A percentile compares a stretch with the other conserved stretches of the same genome.
Conservation (phyloP, 2,113 vertebrate genomes). For the Dicerorhinus sumatrensis region DNA sequence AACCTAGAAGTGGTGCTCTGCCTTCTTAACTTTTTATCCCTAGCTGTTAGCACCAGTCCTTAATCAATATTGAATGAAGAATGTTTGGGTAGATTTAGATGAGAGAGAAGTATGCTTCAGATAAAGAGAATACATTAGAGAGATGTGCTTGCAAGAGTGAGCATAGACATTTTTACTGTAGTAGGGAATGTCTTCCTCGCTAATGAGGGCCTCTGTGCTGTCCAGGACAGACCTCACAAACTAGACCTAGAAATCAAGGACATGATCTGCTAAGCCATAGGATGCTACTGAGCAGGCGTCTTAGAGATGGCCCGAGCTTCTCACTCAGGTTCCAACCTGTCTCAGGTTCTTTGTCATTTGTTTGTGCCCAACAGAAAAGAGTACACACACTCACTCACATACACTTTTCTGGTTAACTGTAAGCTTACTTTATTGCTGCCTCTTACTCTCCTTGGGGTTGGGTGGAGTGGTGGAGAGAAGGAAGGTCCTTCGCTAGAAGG, state of each 20-base stretch:
- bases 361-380: not conserved
- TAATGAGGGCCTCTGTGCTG: not conserved
- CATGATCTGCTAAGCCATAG: not conserved
- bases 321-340: not conserved
- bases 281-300: not conserved
- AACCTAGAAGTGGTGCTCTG: not conserved
- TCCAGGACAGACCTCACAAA: not conserved
- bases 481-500: not conserved
- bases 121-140: not conserved
- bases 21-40: not conserved
- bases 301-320: not conserved
- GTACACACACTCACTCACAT: not conserved
- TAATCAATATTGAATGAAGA: not conserved
- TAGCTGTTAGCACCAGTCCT: not conserved
- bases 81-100: not conserved
- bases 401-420: not conserved
- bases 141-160: not conserved
- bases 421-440: not conserved
- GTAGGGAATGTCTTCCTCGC: not conserved
- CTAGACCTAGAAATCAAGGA: not conserved
- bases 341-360: conserved; percentile 32
- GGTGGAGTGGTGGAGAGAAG: not conserved
- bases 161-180: not conserved
- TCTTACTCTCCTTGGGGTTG: not conserved
- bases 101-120: conserved; percentile 20